A percentile compares a stretch with the other conserved stretches of the same genome.
These are phyloP conservation scores for Ameiurus melas DNA, from an alignment of 2,113 vertebrate genomes.

Conservation along the genomic window DNA sequence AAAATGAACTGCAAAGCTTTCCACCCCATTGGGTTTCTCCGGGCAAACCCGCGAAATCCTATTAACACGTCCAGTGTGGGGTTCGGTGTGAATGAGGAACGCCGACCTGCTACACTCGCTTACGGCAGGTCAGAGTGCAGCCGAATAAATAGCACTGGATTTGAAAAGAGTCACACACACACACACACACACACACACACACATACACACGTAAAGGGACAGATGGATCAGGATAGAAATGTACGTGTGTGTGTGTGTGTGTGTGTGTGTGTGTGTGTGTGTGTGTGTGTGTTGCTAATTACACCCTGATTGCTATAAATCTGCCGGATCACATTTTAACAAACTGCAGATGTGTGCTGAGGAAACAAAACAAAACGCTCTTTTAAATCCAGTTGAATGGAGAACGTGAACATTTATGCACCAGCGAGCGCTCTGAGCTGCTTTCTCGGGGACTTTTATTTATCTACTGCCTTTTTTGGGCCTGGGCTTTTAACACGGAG, in stretches of 20 bases:
- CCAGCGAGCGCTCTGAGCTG: not conserved
- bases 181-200: constrained; percentile 11
- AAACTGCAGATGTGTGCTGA: not conserved
- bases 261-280: no score
- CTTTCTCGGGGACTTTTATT: not conserved
- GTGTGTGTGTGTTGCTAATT: constrained; percentile 1
- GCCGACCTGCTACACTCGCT: constrained; percentile 35
- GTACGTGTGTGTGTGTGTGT: not conserved
- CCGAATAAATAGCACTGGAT: constrained; percentile 23
- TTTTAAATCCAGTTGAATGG: not conserved
- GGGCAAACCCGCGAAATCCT: constrained; percentile 62
- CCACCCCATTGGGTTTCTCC: constrained; percentile 60
- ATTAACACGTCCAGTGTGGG: constrained; percentile 42
- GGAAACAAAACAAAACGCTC: not conserved
- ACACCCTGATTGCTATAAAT: constrained; percentile 4
- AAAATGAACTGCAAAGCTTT: constrained; percentile 64
- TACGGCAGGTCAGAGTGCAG: constrained; percentile 35
- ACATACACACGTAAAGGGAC: not conserved
- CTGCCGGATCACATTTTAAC: not conserved
- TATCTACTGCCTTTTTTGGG: not conserved
- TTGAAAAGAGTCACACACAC: constrained; percentile 26
- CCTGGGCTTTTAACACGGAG: not conserved
- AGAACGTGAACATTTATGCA: not conserved
- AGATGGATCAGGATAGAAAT: constrained; percentile 9
- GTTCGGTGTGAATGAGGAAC: constrained; percentile 55